Base-by-base conservation (phyloP, 2,888 invertebrate species). In the Quadroppia sp. region DNA sequence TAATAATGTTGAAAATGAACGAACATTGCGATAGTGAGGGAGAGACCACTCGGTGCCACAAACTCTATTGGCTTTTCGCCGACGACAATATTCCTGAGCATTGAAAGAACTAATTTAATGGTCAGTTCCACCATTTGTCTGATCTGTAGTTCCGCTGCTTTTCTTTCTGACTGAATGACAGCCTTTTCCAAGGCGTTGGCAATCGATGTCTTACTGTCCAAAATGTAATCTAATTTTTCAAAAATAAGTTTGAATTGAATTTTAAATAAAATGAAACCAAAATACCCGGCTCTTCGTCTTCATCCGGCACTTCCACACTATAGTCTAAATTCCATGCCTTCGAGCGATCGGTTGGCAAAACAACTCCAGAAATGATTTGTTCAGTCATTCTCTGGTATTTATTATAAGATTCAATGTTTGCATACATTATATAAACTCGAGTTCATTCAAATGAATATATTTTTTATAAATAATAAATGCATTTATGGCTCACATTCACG, bases 311-410 rank as follows among this genome's bases (percentile, higher is more conserved):
- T 75, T 79, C 77, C 17, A 78, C 77, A 73, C 77, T 78, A 73
- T 79, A 79, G 50, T 79, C 79, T 67, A 79, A 74, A 71, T 78
- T 76, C 53, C 78, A 76, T 11, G 78, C 79, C 64, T 79, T 78
- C 2, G 75, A 61, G 59, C 77, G 75, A 74, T 79, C 79, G n/a
- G 78, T 78, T 7, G 78, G 78, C 59, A 79, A 28, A 3, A 79
- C 78, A 11, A 77, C 76, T 17, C 78, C 78, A n/a, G 76, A 73
- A 36, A 79, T 75, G 11, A 79, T 69, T 64, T 79, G 79, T 73
- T 79, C 75, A 17, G 78, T 77, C 78, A 79, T 79, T 73, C 79
- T 75, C n/a, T n/a, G n/a, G n/a, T n/a, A n/a, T n/a, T n/a, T n/a
- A n/a, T n/a, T n/a, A n/a, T n/a, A n/a, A n/a, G n/a, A n/a, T n/a